Evolutionary conservation across 2,797 vertebrate genomes (phyloP), one percentile per base, ranked within the genome.

Genomic region (Thripadectes ignobilis): DNA sequence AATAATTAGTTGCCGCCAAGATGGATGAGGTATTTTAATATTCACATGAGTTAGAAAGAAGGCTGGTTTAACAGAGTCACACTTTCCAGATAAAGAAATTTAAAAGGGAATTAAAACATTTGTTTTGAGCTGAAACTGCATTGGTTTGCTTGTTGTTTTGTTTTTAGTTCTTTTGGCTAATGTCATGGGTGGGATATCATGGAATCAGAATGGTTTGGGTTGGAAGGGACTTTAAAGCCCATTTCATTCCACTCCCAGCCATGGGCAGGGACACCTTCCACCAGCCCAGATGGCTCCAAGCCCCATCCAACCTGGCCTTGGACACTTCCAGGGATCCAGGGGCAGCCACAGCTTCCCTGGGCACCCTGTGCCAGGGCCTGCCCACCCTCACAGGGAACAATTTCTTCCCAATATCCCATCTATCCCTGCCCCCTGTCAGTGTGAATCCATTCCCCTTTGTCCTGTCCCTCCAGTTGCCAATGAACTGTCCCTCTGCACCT

Each of bases 21-120:
- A 86, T 26, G 92, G 77, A 58, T 85, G 69, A 96, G 30, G 36
- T 80, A 92, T 95, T 97, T 97, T 92, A 93, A 96, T 66, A 94
- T 88, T 77, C 91, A 63, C 3, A 8, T 19, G 66, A 96, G 43
- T 88, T 68, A 89, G 88, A 68, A 92, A 71, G 30, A 87, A 24
- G 34, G 6, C 27, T 93, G 76, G 55, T 23, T 94, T 96, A 88
- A 73, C 49, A 58, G 61, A 86, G 18, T 85, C 34, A 62, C 41
- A 46, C 4, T 34, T 93, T 91, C 38, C 69, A 45, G 57, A 12
- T 82, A 43, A 91, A 89, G 66, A 66, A 66, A 86, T 89, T 81
- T 73, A 24, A 89, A 89, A 41, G n/a, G 6, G 45, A 80, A 81
- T 45, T 34, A 61, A 86, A 39, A 38, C 57, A 29, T 12, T 72